Percentiles rank a stretch among this genome's conserved stretches.
These are phyloP conservation scores for Camponotus vicinus DNA, from an alignment of 1,140 invertebrate genomes.

Conservation along the genomic window DNA sequence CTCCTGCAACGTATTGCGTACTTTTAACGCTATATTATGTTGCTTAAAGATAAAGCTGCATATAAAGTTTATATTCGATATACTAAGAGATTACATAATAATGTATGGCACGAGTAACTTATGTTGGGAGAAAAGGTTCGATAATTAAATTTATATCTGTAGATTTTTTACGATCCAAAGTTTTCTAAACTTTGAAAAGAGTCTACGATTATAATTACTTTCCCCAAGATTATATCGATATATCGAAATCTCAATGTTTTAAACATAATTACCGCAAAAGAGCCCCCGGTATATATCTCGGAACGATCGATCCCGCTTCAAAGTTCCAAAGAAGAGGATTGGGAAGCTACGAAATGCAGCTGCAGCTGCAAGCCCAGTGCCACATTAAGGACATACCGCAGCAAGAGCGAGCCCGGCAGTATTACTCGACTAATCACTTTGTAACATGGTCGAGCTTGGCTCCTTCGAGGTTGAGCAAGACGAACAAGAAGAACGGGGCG, in stretches of 20 bases:
- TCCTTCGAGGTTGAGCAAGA: constrained; percentile 50
- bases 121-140: background rate
- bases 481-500: constrained; percentile 31
- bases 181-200: background rate
- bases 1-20: too few relatives aligned
- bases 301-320: constrained; percentile 46
- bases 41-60: background rate
- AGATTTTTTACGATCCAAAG: background rate
- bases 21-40: background rate
- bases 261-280: constrained; percentile 39
- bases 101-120: background rate
- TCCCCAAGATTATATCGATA: constrained; percentile 6
- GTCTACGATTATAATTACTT: background rate
- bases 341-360: constrained; percentile 70
- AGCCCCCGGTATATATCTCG: constrained; percentile 15
- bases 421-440: constrained; percentile 84
- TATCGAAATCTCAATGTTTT: background rate
- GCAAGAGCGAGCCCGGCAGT: constrained; percentile 74
- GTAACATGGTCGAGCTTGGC: constrained; percentile 75
- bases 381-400: constrained; percentile 77
- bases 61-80: background rate
- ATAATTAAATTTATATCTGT: background rate
- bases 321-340: constrained; percentile 67
- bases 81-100: background rate
- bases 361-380: constrained; percentile 69